phyloP scores from a whole-genome alignment of 2,113 vertebrate genomes.

The Hirundichthys speculiger region DNA sequence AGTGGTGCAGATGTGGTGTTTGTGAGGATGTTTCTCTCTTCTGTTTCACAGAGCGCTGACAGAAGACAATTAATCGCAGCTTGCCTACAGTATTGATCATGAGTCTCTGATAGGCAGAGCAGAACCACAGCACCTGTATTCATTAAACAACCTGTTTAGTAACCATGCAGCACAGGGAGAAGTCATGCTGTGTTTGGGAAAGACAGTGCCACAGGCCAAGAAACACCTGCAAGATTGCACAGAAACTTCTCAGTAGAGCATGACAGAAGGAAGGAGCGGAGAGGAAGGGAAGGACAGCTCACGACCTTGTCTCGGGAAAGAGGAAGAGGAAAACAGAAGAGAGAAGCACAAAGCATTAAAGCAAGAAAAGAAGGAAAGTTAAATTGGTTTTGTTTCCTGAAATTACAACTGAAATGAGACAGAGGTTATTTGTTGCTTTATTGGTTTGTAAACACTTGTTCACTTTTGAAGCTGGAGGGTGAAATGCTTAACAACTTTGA shows the following conservation, averaged over 20 bases:
- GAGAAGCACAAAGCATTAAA: neutral
- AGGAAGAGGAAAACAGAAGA: neutral
- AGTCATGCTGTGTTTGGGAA: slow-evolving; percentile 56
- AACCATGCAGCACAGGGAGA: slow-evolving; percentile 43
- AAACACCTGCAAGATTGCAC: slow-evolving; percentile 54
- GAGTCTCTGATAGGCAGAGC: slow-evolving; percentile 70
- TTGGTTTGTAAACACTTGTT: slow-evolving; percentile 46
- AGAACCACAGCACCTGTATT: slow-evolving; percentile 76
- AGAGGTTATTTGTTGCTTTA: slow-evolving; percentile 61
- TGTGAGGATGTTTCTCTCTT: slow-evolving; percentile 7
- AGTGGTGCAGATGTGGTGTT: neutral
- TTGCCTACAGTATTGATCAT: slow-evolving; percentile 73
- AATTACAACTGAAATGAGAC: slow-evolving; percentile 31
- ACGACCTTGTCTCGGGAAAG: slow-evolving; percentile 45
- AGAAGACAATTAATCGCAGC: slow-evolving; percentile 73
- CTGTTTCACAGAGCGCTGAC: slow-evolving; percentile 53
- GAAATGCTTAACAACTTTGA: slow-evolving; percentile 66
- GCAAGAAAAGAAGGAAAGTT: slow-evolving; percentile 9
- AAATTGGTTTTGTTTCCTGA: slow-evolving; percentile 19
- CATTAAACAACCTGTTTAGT: slow-evolving; percentile 73
- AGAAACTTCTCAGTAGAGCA: slow-evolving; percentile 55
- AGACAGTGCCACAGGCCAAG: slow-evolving; percentile 39
- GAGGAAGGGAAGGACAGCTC: slow-evolving; percentile 24
- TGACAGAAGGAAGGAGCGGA: slow-evolving; percentile 30
- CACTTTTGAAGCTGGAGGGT: slow-evolving; percentile 28